Base-by-base conservation (phyloP, 2,797 vertebrate genomes). In the Tapirus indicus region DNA sequence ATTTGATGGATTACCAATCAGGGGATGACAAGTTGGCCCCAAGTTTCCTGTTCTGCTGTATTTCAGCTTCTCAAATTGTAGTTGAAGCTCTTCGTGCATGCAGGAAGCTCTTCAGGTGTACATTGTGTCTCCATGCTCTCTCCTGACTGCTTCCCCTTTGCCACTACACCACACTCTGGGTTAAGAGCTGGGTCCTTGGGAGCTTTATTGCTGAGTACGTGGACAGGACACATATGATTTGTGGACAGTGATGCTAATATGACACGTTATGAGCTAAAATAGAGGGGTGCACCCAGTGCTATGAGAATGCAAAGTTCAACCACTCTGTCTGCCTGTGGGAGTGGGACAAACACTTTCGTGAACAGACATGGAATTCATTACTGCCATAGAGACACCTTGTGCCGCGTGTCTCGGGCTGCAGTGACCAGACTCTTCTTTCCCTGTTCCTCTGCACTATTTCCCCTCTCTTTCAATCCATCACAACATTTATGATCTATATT, bases 331-430 rank as follows among this genome's bases (percentile, higher is more conserved):
- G 25, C 9, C 11, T 47, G 1, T 29, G 66, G 5, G 14, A 18
- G 13, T 25, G 17, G 27, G 7, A 29, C 6, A 29, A 23, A 25
- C 10, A 17, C 13, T 49, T 60, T 20, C 20, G 10, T 18, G 18
- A 68, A 18, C 49, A 77, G 27, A 5, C 0, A 3, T 0, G 5
- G 12, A 38, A 32, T 77, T 41, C 54, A 29, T 69, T 72, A 54
- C 6, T 62, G 4, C 6, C 79, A 32, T 44, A 54, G 38, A 11
- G 2, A 23, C 0, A 1, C 3, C 8, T 41, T 12, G 0, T 9
- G 29, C 11, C 20, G 0, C 16, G 23, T 72, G 12, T 52, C 44
- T 90, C 10, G 5, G 60, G 12, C 7, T 47, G 13, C 1, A 54
- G 35, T 23, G 58, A 49, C 44, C 44, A 27, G 27, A 10, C 7